A percentile compares a stretch with the other conserved stretches of the same genome.
Evolutionary conservation across 2,888 invertebrate species (phyloP).

Genomic region (Ophion costatus): DNA sequence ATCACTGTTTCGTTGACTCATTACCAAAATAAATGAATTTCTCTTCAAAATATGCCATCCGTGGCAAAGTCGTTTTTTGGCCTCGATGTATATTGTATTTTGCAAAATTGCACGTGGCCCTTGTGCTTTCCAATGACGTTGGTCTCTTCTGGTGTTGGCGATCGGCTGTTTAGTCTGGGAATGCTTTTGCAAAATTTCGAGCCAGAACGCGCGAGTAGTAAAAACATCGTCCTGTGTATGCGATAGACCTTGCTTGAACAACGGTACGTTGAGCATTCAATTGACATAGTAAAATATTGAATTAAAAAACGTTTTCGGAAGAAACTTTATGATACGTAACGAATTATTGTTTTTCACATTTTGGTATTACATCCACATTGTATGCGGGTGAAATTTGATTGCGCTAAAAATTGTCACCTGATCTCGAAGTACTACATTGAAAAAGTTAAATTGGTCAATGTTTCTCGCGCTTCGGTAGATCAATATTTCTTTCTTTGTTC

Average conservation of each 20-base stretch:
- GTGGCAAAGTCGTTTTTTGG: background rate
- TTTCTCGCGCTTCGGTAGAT: no score
- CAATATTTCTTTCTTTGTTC: no score
- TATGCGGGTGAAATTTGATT: no score
- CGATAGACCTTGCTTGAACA: background rate
- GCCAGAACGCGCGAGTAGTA: conserved; percentile 1
- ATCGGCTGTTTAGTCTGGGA: conserved; percentile 49
- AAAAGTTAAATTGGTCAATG: no score
- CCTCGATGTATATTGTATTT: conserved; percentile 8
- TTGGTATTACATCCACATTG: no score
- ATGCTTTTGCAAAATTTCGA: conserved; percentile 32
- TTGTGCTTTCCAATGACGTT: background rate
- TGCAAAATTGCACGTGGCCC: conserved; percentile 44
- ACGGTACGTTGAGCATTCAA: background rate
- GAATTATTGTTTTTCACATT: no score
- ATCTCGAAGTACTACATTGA: no score
- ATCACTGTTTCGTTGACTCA: background rate
- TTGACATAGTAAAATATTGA: background rate
- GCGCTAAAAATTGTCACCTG: no score
- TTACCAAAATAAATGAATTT: background rate
- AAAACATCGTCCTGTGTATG: background rate
- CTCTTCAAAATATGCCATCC: background rate
- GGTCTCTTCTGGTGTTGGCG: conserved; percentile 8
- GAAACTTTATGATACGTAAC: no score
- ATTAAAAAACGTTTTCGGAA: background rate